Conservation (phyloP, 2,888 invertebrate genomes). For the Dryobota labecula region DNA sequence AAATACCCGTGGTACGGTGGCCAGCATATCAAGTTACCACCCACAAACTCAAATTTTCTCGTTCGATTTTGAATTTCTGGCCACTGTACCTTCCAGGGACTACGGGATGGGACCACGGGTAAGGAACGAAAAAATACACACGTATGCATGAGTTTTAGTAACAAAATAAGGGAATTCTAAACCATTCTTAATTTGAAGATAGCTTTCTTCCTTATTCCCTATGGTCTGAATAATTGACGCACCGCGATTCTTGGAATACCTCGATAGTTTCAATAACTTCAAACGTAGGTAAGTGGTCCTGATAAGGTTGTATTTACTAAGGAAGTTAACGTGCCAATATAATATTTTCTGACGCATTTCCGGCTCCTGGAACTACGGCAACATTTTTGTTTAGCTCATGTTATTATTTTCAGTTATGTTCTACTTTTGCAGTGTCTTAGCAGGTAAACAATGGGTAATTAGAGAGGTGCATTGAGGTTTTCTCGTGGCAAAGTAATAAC, state of each 20-base stretch:
- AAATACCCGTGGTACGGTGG: too few species aligned
- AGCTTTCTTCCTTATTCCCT: constrained; percentile 18
- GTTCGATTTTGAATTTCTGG: too few species aligned
- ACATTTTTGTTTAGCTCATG: constrained; percentile 1
- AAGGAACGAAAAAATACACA: too few species aligned
- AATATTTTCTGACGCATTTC: constrained; percentile 35
- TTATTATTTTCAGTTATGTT: background rate
- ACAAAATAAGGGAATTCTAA: background rate
- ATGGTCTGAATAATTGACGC: constrained; percentile 30
- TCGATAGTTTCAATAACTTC: constrained; percentile 26
- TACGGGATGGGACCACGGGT: too few species aligned
- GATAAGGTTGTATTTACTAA: constrained; percentile 33
- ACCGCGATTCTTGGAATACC: constrained; percentile 30
- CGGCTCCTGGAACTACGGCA: constrained; percentile 18
- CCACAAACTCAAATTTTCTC: too few species aligned
- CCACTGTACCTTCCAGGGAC: too few species aligned
- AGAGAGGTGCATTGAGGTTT: background rate
- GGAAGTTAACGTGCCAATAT: constrained; percentile 32
- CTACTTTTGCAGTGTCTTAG: background rate
- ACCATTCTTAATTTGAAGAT: background rate
- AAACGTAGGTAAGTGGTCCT: constrained; percentile 8
- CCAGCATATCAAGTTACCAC: too few species aligned
- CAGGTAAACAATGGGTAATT: background rate
- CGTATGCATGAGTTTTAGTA: background rate
- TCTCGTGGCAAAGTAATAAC: too few species aligned